Base-by-base conservation (phyloP, 2,888 invertebrate species). In the Xestia ashworthii region DNA sequence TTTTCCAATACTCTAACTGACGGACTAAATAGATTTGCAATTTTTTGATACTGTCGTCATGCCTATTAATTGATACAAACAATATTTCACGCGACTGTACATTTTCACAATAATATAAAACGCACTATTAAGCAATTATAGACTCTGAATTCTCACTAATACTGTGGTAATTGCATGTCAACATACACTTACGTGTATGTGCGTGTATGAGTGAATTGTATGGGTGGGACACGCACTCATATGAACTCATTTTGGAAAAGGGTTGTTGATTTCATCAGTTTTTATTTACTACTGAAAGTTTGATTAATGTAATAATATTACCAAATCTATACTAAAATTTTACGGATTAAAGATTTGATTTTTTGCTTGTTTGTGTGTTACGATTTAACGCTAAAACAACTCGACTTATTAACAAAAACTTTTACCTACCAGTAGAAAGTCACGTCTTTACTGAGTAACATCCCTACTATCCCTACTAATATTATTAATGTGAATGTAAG, bases 171-270 rank as follows among this genome's bases (percentile, higher is more conserved):
- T 84, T 44, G 85, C 83, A 60, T 84, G 83, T 32, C 38, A n/a
- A 46, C 16, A 65, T 22, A 55, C 55, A 71, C 44, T 84, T 50
- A 78, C 9, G 16, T 55, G 1, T 68, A 19, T 41, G 38, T 68
- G 81, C 64, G 71, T 70, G 72, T 62, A 38, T 70, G 25, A 60
- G 32, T 68, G 11, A 11, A 38, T 41, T 50, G 71, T 50, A 38
- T 78, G 32, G 14, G 11, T 53, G 50, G 46, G 9, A 65, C 85
- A 84, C 62, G 81, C 81, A 81, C 44, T 48, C 25, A 25, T 3
- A n/a, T 80, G 82, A 84, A 84, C 84, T 84, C n/a, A 48, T 76
- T 84, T 84, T 53, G 32, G n/a, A 58, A 66, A 72, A 53, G 46
- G 19, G 32, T 46, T 25, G 25, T 22, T 25, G 25, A 1, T 74